Percentiles rank a stretch among this genome's conserved stretches.
Conservation (phyloP, 2,888 invertebrate genomes). For the Chrysina gloriosa region DNA sequence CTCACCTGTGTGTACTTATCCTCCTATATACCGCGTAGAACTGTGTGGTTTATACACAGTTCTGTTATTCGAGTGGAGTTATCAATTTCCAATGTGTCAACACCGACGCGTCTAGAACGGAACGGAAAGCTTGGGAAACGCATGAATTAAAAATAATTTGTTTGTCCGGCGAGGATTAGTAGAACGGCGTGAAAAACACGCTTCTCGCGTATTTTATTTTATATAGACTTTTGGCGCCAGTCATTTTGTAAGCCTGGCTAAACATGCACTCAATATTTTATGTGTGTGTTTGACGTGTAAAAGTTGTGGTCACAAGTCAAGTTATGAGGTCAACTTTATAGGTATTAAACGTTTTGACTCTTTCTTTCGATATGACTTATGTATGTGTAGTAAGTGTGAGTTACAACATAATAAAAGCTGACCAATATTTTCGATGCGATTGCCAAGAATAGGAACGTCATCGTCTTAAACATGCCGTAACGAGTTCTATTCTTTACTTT, state of each 20-base stretch:
- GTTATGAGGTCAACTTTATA: no score
- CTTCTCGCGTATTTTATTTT: neutral
- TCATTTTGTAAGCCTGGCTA: neutral
- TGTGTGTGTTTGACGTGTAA: neutral
- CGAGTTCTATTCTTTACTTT: no score
- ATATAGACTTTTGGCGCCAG: slow-evolving; percentile 19
- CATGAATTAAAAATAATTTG: slow-evolving; percentile 10
- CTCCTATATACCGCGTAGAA: neutral
- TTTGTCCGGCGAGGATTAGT: slow-evolving; percentile 20
- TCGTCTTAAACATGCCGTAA: no score
- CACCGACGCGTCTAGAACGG: neutral
- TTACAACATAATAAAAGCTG: no score
- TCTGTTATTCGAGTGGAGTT: slow-evolving; percentile 20
- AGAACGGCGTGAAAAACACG: slow-evolving; percentile 14
- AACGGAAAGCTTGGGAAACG: neutral
- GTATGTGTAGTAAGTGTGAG: no score
- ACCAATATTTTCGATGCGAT: no score
- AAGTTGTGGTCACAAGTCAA: neutral
- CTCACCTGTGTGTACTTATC: neutral
- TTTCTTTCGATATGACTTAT: no score
- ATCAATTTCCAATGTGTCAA: slow-evolving; percentile 23
- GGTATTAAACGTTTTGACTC: no score
- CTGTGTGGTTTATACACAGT: slow-evolving; percentile 14
- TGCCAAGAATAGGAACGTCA: no score
- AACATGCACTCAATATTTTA: neutral